Evolutionary conservation across 2,888 invertebrate genomes (phyloP).

Genomic region (Cetonia aurata): DNA sequence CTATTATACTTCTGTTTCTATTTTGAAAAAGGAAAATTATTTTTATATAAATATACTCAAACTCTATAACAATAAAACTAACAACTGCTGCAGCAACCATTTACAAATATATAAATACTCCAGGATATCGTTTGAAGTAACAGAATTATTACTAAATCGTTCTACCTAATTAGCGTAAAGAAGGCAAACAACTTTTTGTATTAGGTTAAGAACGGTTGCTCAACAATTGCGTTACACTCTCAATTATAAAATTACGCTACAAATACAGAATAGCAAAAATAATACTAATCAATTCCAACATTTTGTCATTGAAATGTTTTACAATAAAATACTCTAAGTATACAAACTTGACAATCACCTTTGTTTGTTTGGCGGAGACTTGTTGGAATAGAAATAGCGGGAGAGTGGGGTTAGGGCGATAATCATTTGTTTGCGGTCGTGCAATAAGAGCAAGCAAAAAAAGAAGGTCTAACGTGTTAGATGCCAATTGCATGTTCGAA

Average conservation of each 20-base stretch:
- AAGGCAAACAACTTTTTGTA: constrained; percentile 13
- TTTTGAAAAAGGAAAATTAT: no score
- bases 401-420: constrained; percentile 5
- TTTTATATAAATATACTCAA: no score
- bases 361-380: constrained; percentile 11
- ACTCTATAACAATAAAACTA: no score
- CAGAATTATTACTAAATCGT: constrained; percentile 1
- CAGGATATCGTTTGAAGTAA: constrained; percentile 4
- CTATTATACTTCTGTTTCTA: no score
- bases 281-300: constrained; percentile 24
- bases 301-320: constrained; percentile 39
- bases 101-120: not conserved
- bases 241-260: constrained; percentile 21
- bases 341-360: constrained; percentile 38
- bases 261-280: constrained; percentile 27
- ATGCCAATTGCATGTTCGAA: constrained; percentile 14
- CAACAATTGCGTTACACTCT: constrained; percentile 10
- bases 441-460: constrained; percentile 4
- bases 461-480: constrained; percentile 1
- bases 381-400: not conserved
- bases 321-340: constrained; percentile 30
- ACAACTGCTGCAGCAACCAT: no score
- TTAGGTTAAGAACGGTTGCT: constrained; percentile 11
- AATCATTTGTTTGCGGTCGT: constrained; percentile 2
- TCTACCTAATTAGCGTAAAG: constrained; percentile 1